Evolutionary conservation across 2,888 invertebrate genomes (phyloP), one percentile per base, ranked within the genome.

Genomic region (Tanytarsus gracilentus): DNA sequence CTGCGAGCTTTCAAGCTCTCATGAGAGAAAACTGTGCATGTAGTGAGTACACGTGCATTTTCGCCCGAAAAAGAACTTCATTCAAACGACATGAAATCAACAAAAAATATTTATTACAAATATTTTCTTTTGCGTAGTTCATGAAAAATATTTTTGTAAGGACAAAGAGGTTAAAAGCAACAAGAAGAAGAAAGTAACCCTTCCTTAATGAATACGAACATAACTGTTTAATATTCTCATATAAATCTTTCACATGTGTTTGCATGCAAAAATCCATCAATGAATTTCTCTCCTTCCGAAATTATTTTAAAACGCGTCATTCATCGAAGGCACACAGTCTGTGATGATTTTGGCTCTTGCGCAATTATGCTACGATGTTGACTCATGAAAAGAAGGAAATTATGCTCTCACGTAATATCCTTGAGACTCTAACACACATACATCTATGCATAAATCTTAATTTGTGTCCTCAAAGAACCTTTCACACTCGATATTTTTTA

Each of bases 241-340:
- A n/a, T n/a, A n/a, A n/a, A n/a, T n/a, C 11, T 33, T 33, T 11
- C 33, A 33, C n/a, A 4, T 33, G 9, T 4, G 33, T 4, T 2
- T 9, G n/a, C n/a, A n/a, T 4, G 33, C 9, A 9, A n/a, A 33
- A 33, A 33, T 11, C 6, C 44, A 44, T 44, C 44, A 44, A 44
- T 44, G 44, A 44, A 44, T 8, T 18, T 11, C 23, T 18, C 44
- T 44, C 23, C 23, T n/a, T n/a, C n/a, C n/a, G n/a, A n/a, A n/a
- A n/a, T n/a, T n/a, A n/a, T n/a, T n/a, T n/a, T n/a, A n/a, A n/a
- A n/a, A n/a, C 2, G n/a, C 55, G 55, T 55, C 55, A 55, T 55
- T 55, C 55, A 55, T 40, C 14, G 18, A 26, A 52, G 52, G 52
- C 52, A 52, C 4, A 33, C 25, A 55, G 55, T 55, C 55, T 55